Evolutionary conservation across 2,888 invertebrate genomes (phyloP).

Genomic region (Mythimna ferrago): DNA sequence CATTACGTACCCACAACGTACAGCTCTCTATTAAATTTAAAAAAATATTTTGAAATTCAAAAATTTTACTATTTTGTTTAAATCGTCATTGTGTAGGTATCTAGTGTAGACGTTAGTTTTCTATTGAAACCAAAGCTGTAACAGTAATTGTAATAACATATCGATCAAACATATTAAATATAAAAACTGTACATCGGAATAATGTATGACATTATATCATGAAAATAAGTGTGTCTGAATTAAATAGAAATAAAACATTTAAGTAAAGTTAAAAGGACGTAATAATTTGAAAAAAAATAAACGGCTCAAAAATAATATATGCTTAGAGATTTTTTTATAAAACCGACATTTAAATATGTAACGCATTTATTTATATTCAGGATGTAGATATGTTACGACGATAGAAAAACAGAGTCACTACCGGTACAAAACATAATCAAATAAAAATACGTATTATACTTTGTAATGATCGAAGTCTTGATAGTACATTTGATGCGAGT

Average conservation of each 20-base stretch:
- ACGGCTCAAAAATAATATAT: neutral
- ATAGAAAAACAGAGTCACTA: conserved; percentile 20
- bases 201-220: neutral
- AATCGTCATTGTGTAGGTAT: conserved; percentile 28
- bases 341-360: neutral
- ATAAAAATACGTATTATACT: neutral
- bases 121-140: conserved; percentile 57
- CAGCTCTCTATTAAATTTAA: conserved; percentile 5
- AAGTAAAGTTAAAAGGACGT: too few relatives aligned
- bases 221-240: neutral
- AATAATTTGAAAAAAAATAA: neutral
- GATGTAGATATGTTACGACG: too few relatives aligned
- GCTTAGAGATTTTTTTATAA: neutral
- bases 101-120: conserved; percentile 43
- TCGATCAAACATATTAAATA: neutral
- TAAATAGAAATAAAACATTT: neutral
- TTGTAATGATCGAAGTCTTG: neutral
- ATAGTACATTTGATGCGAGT: neutral
- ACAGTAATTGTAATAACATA: conserved; percentile 15
- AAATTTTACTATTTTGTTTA: neutral
- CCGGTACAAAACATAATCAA: conserved; percentile 33
- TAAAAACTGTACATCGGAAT: neutral
- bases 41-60: neutral
- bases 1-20: neutral
- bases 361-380: conserved; percentile 8